These are phyloP conservation scores for Platygyra sinensis DNA, from an alignment of 64 coral and sea anemone species.

Conservation along the genomic window DNA sequence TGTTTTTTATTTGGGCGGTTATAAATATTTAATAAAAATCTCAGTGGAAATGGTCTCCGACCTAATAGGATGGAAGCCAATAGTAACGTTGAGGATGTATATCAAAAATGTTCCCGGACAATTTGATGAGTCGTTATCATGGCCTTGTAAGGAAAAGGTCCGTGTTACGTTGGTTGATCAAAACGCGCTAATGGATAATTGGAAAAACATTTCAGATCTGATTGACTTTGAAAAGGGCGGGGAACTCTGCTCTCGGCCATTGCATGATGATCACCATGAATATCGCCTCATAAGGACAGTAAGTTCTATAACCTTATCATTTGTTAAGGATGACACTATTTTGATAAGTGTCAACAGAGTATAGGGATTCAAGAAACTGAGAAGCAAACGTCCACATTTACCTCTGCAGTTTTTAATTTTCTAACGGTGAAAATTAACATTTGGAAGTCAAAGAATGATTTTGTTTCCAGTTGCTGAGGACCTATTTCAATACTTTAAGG, in stretches of 20 bases:
- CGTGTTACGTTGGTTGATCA: conserved; percentile 32
- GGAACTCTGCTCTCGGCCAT: background rate
- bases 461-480: too few relatives aligned
- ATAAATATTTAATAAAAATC: conserved; percentile 8
- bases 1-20: too few relatives aligned
- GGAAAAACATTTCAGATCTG: background rate
- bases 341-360: background rate
- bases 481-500: too few relatives aligned
- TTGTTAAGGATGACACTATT: background rate
- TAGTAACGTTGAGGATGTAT: background rate
- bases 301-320: background rate
- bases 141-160: conserved; percentile 26
- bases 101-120: conserved; percentile 40
- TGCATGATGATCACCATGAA: background rate
- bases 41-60: background rate
- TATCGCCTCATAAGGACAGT: background rate
- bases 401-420: too few relatives aligned
- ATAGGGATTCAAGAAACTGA: background rate
- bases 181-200: background rate
- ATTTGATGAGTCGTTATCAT: conserved; percentile 29
- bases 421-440: too few relatives aligned
- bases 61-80: too few relatives aligned
- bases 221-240: background rate
- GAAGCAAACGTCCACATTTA: too few relatives aligned
- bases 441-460: too few relatives aligned